These are phyloP conservation scores for Tromatobia lineatoria DNA, from an alignment of 2,888 invertebrate genomes.

Conservation along the genomic window DNA sequence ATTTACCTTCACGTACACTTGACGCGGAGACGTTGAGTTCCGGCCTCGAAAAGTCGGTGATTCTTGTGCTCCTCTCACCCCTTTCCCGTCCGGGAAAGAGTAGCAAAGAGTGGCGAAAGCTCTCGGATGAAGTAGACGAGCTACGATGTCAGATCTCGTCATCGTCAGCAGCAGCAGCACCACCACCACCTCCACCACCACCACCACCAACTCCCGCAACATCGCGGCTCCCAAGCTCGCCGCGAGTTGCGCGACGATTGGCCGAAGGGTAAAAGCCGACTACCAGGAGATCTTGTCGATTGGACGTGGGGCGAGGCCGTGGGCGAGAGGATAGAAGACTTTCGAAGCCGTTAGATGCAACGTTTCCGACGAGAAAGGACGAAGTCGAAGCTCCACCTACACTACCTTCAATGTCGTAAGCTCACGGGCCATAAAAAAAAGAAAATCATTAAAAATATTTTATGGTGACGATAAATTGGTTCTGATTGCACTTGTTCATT, in stretches of 20 bases:
- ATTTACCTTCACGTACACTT: conserved; percentile 59
- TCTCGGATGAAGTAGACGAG: conserved; percentile 68
- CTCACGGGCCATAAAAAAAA: conserved; percentile 23
- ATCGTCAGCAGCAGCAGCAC: conserved; percentile 36
- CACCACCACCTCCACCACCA: conserved; percentile 1
- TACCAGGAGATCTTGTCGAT: conserved; percentile 74
- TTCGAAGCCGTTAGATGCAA: conserved; percentile 57
- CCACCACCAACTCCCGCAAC: conserved; percentile 4
- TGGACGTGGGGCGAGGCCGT: conserved; percentile 83
- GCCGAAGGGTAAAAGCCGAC: conserved; percentile 73
- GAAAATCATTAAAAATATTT: neutral
- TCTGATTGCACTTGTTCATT: no score
- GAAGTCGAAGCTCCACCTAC: conserved; percentile 71
- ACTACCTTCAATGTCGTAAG: conserved; percentile 34
- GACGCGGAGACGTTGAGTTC: conserved; percentile 52
- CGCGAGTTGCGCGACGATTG: conserved; percentile 72
- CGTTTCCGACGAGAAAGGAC: conserved; percentile 65
- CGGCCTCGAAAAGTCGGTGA: conserved; percentile 67
- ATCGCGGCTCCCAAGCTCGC: conserved; percentile 58
- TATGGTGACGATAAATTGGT: neutral
- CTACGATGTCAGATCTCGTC: conserved; percentile 49
- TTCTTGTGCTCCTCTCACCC: conserved; percentile 49
- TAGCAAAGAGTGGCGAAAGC: conserved; percentile 66
- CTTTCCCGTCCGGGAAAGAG: conserved; percentile 40
- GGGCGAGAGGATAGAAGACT: conserved; percentile 58